Evolutionary conservation across 2,113 vertebrate genomes (phyloP).

Genomic region (Boulengeromyrus knoepffleri): DNA sequence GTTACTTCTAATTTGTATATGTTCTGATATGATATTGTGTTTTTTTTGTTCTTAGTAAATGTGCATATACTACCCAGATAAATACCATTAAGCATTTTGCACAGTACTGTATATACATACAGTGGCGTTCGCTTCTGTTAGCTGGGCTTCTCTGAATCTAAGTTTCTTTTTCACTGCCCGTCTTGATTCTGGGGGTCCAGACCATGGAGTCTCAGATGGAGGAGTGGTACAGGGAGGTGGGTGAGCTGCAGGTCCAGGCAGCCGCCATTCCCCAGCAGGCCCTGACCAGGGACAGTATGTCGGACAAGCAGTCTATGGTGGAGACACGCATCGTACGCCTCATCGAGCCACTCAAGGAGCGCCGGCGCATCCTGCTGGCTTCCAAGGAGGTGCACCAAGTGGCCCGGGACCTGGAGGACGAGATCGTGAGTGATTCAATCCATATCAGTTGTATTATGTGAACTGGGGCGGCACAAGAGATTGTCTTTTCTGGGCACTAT

Average conservation of each 20-base stretch:
- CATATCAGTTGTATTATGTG: neutral
- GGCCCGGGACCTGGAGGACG: conserved; percentile 79
- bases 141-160: neutral
- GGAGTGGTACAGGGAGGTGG: conserved; percentile 80
- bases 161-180: neutral
- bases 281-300: conserved; percentile 59
- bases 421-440: conserved; percentile 66
- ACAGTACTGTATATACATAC: neutral
- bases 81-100: neutral
- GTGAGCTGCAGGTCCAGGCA: conserved; percentile 73
- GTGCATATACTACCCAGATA: neutral
- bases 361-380: conserved; percentile 75
- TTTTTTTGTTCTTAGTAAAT: neutral
- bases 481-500: neutral
- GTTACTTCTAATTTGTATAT: neutral
- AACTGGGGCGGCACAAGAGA: neutral
- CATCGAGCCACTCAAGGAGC: conserved; percentile 82
- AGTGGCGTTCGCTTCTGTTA: neutral
- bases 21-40: neutral
- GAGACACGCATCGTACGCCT: conserved; percentile 78
- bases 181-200: conserved; percentile 46
- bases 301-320: conserved; percentile 63
- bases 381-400: conserved; percentile 91
- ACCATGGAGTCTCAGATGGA: conserved; percentile 84
- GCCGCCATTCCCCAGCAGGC: conserved; percentile 69